Base-by-base conservation (phyloP, 2,797 vertebrate genomes). In the Eospalax fontanierii region DNA sequence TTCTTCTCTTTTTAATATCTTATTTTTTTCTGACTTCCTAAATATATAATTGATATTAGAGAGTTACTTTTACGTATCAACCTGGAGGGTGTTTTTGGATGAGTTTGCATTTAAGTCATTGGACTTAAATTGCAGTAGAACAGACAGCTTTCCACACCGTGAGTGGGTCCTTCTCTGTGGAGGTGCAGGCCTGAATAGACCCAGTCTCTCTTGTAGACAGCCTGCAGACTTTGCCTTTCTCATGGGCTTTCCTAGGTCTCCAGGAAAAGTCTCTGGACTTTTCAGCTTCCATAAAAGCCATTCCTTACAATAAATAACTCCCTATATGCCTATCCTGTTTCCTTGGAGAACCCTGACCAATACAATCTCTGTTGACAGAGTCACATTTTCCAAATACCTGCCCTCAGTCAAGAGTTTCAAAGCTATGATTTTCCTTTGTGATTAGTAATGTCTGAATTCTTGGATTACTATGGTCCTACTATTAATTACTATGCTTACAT, bases 391-490 rank as follows among this genome's bases (percentile, higher is more conserved):
- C 76, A 90, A 91, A 76, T 35, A 11, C 26, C 28, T 75, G 0
- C 66, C 24, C 21, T 89, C 4, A 1, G 6, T 46, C 66, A 79
- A 76, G 0, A 70, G 4, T 79, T 63, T 9, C 66, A 75, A 73
- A 46, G 79, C 18, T 63, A 6, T 94, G 6, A 1, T 10, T 35
- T 35, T 94, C 75, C 1, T 88, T 76, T 83, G 35, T 81, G 61
- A 63, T 91, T 79, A 18, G 73, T 83, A 93, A 70, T 71, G 35
- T 50, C 83, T 91, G 11, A 87, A 85, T 70, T 88, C 2, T 91
- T 43, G 85, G 21, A 90, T 89, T n/a, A 43, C 19, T 57, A 19
- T 85, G 10, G 1, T 65, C 10, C 93, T 70, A 30, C n/a, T n/a
- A n/a, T n/a, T n/a, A n/a, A n/a, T n/a, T n/a, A n/a, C n/a, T n/a